These are phyloP conservation scores for Rana temporaria DNA, from an alignment of 2,113 vertebrate genomes.

Conservation along the genomic window DNA sequence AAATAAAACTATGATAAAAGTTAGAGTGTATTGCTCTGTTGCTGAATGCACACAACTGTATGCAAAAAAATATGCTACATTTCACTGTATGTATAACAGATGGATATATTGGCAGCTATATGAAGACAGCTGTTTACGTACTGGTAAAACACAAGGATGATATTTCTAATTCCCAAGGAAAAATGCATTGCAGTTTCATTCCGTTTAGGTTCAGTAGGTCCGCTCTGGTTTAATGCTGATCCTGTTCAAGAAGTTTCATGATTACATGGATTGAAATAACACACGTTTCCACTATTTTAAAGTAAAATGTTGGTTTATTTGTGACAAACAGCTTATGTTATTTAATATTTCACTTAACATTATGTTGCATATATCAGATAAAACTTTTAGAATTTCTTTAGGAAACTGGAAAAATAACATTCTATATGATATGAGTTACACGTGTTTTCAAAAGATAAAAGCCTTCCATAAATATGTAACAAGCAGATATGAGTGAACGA, in stretches of 20 bases:
- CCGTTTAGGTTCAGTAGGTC: neutral
- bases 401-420: conserved; percentile 28
- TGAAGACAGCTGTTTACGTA: conserved; percentile 10
- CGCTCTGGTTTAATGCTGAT: neutral
- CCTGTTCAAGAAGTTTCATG: neutral
- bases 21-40: too few relatives aligned
- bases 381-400: conserved; percentile 12
- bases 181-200: neutral
- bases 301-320: conserved; percentile 43
- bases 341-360: neutral
- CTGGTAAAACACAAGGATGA: neutral
- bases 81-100: neutral
- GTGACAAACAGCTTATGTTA: conserved; percentile 3
- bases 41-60: too few relatives aligned
- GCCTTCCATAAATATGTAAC: neutral
- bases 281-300: neutral
- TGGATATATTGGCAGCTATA: conserved; percentile 14
- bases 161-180: conserved; percentile 5
- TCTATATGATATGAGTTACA: conserved; percentile 14
- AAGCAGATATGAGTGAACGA: neutral
- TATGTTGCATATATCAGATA: conserved; percentile 27
- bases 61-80: too few relatives aligned
- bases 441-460: neutral
- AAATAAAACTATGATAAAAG: too few relatives aligned
- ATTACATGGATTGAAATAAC: conserved; percentile 6